Base-by-base conservation (phyloP, 2,113 vertebrate species). In the Suricata suricatta region DNA sequence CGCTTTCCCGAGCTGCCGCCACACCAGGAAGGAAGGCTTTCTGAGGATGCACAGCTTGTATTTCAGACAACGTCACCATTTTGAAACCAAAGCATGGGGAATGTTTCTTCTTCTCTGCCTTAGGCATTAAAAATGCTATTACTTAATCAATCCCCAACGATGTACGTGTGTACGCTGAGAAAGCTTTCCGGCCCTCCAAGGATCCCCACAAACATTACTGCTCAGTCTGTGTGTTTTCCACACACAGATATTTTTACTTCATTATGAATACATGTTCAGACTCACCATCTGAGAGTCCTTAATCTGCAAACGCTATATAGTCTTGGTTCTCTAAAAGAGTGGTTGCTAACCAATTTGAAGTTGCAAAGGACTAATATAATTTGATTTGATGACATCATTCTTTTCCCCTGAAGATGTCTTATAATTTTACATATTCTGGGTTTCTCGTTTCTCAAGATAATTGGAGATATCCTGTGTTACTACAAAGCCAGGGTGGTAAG, bases 11-110 rank as follows among this genome's bases (percentile, higher is more conserved):
- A 96, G 52, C 7, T 29, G 25, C 68, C 2, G 54, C 17, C 31
- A 82, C 38, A 76, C 47, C 57, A 83, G 38, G 52, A 31, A 31
- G 86, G 60, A 44, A 87, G 2, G 25, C 29, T 89, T 38, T 25
- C 57, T 66, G 85, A 82, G 72, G 86, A 76, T 12, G 7, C 11
- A 47, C 0, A 4, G 6, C 80, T 90, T 87, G 7, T 6, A 41
- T 87, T 95, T 88, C 54, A 72, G 52, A 87, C 14, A 63, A 7
- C 47, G 31, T 35, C 38, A 44, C 1, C 4, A 84, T 80, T 89
- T 92, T 90, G 81, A 95, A 97, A 80, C 72, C 44, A 82, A 88
- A 97, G 71, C 38, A 15, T 38, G 41, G 44, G 54, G 17, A 90
- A 85, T 17, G 9, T 10, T 12, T 33, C 60, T 35, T 71, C 71